Conservation (phyloP, 2,113 vertebrate genomes). For the Microcebus griseorufus region DNA sequence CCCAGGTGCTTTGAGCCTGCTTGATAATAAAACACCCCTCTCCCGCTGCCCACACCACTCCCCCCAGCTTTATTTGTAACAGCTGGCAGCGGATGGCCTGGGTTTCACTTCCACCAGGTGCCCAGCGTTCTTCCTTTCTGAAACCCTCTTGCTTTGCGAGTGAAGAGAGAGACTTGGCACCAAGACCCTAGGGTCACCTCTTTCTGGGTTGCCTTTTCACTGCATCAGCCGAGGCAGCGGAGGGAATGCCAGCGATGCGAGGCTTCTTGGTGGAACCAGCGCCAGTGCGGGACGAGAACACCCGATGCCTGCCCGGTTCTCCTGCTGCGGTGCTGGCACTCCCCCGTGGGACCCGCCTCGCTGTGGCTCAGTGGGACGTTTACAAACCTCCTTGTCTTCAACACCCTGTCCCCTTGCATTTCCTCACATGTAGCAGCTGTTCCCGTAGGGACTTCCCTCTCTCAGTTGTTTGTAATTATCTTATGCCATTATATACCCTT, state of each 20-base stretch:
- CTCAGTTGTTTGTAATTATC: neutral
- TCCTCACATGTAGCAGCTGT: neutral
- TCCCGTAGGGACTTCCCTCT: neutral
- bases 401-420: neutral
- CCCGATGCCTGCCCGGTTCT: neutral
- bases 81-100: neutral
- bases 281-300: neutral
- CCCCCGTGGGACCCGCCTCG: fast-evolving
- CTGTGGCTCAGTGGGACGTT: neutral
- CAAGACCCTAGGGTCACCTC: fast-evolving
- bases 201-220: neutral
- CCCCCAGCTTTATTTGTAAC: neutral
- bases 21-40: neutral
- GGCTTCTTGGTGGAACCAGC: neutral
- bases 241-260: neutral
- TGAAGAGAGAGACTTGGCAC: neutral
- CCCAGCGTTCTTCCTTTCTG: neutral
- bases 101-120: neutral
- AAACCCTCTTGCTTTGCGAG: neutral
- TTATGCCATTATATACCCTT: neutral
- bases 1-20: neutral
- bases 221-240: neutral
- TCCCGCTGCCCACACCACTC: fast-evolving
- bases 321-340: neutral
- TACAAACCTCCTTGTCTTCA: neutral